Evolutionary conservation across 1,140 invertebrate species (phyloP).

Genomic region (Drosophila bifasciata): DNA sequence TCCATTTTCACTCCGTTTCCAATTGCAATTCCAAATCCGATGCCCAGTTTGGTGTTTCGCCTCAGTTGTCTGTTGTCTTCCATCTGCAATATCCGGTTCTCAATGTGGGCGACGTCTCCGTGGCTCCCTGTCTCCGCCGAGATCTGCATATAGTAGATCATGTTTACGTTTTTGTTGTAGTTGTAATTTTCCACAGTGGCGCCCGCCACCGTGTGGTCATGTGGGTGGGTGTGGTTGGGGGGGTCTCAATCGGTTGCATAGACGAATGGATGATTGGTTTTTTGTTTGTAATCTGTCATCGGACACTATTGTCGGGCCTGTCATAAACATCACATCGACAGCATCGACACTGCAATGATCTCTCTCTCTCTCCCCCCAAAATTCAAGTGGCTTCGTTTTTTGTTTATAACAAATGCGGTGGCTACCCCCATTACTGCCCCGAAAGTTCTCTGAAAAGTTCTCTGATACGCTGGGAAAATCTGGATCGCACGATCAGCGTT

Average conservation of each 20-base stretch:
- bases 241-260: constrained; percentile 21
- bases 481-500: no score
- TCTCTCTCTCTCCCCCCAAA: constrained; percentile 26
- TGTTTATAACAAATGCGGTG: constrained; percentile 38
- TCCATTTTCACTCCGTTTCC: constrained; percentile 34
- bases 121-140: background rate
- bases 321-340: constrained; percentile 41
- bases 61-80: constrained; percentile 34
- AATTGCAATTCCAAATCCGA: constrained; percentile 22
- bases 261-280: constrained; percentile 20
- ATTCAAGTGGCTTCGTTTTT: constrained; percentile 47
- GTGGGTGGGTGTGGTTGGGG: constrained; percentile 18
- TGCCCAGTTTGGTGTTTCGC: constrained; percentile 46
- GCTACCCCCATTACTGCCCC: background rate
- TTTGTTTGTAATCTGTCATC: constrained; percentile 72
- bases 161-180: constrained; percentile 14
- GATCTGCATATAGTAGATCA: constrained; percentile 51
- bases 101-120: constrained; percentile 72
- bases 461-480: background rate
- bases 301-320: constrained; percentile 52
- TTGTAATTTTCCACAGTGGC: constrained; percentile 22
- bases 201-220: constrained; percentile 32
- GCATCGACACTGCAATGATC: constrained; percentile 9
- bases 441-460: constrained; percentile 12
- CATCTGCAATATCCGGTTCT: constrained; percentile 76